A percentile compares a stretch with the other conserved stretches of the same genome.
phyloP scores from a whole-genome alignment of 2,797 vertebrate species.

The Anas bernieri region DNA sequence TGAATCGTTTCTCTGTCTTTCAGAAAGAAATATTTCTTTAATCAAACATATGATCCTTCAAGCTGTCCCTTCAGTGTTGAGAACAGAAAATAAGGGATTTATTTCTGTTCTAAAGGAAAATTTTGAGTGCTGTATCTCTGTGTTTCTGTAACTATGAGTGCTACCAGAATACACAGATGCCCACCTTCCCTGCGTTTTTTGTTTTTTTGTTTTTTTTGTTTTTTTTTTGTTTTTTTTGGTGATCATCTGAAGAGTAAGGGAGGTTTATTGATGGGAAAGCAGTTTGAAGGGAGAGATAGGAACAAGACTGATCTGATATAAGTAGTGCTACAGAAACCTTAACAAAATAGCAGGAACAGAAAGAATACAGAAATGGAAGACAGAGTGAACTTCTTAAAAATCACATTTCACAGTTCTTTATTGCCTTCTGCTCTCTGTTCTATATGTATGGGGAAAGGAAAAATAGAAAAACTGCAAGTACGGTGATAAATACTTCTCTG shows the following conservation, averaged over 20 bases:
- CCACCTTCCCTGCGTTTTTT: not conserved
- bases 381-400: not conserved
- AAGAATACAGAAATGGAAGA: constrained; percentile 29
- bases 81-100: constrained; percentile 9
- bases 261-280: constrained; percentile 9
- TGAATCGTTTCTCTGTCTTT: not conserved
- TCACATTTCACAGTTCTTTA: constrained; percentile 59
- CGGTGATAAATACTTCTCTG: constrained; percentile 26
- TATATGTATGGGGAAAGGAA: constrained; percentile 12
- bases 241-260: not conserved
- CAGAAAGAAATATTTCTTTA: not conserved
- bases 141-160: not conserved
- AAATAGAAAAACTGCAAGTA: constrained; percentile 40
- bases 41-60: constrained; percentile 7
- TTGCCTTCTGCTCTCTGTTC: constrained; percentile 12
- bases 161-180: fast-evolving
- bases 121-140: not conserved
- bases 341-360: not conserved
- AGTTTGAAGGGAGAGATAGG: not conserved
- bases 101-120: not conserved
- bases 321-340: not conserved
- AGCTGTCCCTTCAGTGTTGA: not conserved
- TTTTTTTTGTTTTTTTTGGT: not conserved
- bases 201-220: not conserved
- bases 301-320: constrained; percentile 2